Evolutionary conservation across 2,888 invertebrate genomes (phyloP).

Genomic region (Ennomos erosarius): DNA sequence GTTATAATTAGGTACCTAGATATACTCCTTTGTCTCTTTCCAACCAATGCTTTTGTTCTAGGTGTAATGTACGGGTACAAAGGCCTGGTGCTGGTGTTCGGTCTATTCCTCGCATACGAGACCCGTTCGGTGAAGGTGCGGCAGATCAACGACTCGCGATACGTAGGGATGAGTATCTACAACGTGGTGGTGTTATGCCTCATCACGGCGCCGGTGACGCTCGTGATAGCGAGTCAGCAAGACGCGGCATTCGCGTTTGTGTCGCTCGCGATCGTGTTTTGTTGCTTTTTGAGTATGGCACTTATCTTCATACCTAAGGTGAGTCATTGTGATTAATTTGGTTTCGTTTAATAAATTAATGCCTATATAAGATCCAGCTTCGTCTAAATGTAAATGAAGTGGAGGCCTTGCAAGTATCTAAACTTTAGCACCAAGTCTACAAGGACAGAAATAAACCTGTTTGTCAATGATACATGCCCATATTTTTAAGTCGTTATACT

Average conservation of each 20-base stretch:
- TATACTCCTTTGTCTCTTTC: no score
- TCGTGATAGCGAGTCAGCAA: conserved; percentile 98
- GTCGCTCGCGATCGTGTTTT: conserved; percentile 97
- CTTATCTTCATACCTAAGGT: conserved; percentile 99
- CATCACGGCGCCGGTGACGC: conserved; percentile 98
- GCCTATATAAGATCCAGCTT: no score
- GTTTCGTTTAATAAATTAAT: no score
- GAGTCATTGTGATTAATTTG: conserved; percentile 38
- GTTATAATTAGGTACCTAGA: no score
- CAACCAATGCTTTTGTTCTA: conserved; percentile 60
- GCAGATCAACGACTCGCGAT: conserved; percentile 98
- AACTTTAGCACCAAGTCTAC: no score
- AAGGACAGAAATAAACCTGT: no score
- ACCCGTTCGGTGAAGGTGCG: conserved; percentile 98
- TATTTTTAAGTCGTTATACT: no score
- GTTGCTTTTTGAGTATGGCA: conserved; percentile 99
- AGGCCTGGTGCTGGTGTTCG: conserved; percentile 97
- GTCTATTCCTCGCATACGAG: conserved; percentile 98
- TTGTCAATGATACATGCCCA: no score
- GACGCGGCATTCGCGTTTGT: conserved; percentile 99
- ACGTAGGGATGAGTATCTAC: conserved; percentile 99
- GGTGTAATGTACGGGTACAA: conserved; percentile 98
- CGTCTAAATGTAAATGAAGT: no score
- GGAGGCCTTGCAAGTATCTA: no score
- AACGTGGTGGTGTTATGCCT: conserved; percentile 99